Conservation (phyloP, 2,113 vertebrate species). For the Colossoma macropomum region DNA sequence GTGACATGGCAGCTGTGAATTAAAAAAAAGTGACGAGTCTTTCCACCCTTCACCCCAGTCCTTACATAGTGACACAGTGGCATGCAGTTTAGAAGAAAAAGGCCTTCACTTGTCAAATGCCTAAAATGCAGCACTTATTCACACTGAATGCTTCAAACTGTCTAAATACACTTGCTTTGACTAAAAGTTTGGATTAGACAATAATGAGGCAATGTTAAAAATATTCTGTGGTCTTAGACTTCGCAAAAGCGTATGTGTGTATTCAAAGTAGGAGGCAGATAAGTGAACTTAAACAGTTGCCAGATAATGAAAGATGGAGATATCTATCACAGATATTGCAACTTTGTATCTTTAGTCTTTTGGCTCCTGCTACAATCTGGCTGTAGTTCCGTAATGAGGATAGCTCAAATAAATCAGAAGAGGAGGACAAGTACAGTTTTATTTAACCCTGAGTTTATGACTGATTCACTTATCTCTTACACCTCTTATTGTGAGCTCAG, state of each 20-base stretch:
- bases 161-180: background rate
- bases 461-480: background rate
- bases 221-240: background rate
- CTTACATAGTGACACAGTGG: background rate
- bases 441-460: background rate
- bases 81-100: background rate
- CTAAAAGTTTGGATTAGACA: background rate
- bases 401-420: background rate
- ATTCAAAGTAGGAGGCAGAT: background rate
- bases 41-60: background rate
- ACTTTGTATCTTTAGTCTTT: background rate
- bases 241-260: background rate
- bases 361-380: background rate
- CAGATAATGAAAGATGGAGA: constrained; percentile 1
- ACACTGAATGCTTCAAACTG: background rate
- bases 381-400: background rate
- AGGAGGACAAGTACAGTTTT: background rate
- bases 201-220: background rate
- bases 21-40: constrained; percentile 15
- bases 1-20: constrained; percentile 27
- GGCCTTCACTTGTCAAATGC: background rate
- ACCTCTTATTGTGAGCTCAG: background rate
- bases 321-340: background rate
- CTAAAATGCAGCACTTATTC: background rate
- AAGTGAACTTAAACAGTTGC: background rate